phyloP scores from a whole-genome alignment of 2,113 vertebrate genomes.

The Heliornis fulica region DNA sequence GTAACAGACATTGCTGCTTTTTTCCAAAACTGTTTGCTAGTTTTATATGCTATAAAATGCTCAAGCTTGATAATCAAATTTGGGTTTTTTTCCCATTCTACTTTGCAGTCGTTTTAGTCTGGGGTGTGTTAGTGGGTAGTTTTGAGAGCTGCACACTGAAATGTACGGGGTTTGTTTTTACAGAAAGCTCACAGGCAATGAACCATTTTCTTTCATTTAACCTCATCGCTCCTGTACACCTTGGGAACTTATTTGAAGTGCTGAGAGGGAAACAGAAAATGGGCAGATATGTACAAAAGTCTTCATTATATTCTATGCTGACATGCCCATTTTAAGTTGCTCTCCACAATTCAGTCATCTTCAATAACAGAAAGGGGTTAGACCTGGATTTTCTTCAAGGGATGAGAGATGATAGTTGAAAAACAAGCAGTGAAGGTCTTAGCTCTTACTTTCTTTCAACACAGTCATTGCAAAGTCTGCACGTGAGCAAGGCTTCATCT shows the following conservation, averaged over 20 bases:
- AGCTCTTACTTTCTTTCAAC: background rate
- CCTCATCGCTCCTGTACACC: background rate
- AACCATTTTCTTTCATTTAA: background rate
- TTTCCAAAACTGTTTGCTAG: background rate
- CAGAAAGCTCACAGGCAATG: background rate
- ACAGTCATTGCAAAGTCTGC: background rate
- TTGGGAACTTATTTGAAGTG: background rate
- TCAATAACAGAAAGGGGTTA: background rate
- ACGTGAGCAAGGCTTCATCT: accelerated
- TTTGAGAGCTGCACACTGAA: background rate
- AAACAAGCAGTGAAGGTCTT: background rate
- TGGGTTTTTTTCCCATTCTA: background rate
- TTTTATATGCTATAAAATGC: background rate
- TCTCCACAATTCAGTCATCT: background rate
- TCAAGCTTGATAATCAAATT: no score
- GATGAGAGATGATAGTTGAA: background rate
- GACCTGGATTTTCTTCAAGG: background rate
- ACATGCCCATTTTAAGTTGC: background rate
- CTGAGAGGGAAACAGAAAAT: background rate
- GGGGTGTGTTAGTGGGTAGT: background rate
- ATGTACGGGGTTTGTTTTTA: background rate
- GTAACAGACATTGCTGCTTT: background rate
- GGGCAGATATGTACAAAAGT: background rate
- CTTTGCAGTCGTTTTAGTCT: background rate
- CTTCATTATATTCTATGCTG: background rate